Conservation (phyloP, 1,140 invertebrate genomes). For the Glomeris maerens region DNA sequence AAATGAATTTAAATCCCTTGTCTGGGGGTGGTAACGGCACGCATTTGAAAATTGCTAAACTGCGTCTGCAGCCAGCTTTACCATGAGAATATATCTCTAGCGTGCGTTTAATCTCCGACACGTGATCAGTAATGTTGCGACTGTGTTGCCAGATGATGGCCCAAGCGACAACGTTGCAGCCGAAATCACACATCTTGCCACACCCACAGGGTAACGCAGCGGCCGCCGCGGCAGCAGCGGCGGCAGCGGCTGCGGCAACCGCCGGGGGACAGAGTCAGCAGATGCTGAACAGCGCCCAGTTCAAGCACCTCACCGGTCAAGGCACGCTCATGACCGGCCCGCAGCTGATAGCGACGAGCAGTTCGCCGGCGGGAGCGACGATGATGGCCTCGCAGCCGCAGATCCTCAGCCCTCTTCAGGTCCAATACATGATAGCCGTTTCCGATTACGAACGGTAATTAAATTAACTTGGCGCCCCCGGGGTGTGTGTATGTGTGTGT, state of each 20-base stretch:
- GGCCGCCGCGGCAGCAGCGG: slow-evolving; percentile 3
- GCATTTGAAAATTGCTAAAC: too few species aligned
- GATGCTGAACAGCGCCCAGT: slow-evolving; percentile 16
- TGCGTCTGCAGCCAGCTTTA: too few species aligned
- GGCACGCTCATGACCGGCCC: slow-evolving; percentile 15
- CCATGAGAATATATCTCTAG: too few species aligned
- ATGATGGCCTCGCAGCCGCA: slow-evolving; percentile 23
- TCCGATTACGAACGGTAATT: too few species aligned
- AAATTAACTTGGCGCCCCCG: too few species aligned
- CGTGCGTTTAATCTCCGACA: too few species aligned
- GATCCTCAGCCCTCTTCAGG: slow-evolving; percentile 16
- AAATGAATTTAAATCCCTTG: too few species aligned
- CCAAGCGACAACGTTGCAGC: slow-evolving; percentile 17
- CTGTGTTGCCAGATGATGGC: slow-evolving; percentile 19
- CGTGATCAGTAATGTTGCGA: too few species aligned
- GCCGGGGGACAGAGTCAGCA: too few species aligned
- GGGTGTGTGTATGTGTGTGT: too few species aligned
- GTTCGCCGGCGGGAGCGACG: slow-evolving; percentile 21
- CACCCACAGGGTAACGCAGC: slow-evolving; percentile 10
- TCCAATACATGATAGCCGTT: slow-evolving; percentile 6
- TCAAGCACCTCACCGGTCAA: slow-evolving; percentile 16
- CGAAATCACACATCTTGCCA: slow-evolving; percentile 22
- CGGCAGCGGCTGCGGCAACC: not conserved
- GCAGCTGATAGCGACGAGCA: slow-evolving; percentile 23
- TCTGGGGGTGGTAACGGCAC: too few species aligned